phyloP scores from a whole-genome alignment of 2,797 vertebrate genomes.

The Enteromius trimaculatus region DNA sequence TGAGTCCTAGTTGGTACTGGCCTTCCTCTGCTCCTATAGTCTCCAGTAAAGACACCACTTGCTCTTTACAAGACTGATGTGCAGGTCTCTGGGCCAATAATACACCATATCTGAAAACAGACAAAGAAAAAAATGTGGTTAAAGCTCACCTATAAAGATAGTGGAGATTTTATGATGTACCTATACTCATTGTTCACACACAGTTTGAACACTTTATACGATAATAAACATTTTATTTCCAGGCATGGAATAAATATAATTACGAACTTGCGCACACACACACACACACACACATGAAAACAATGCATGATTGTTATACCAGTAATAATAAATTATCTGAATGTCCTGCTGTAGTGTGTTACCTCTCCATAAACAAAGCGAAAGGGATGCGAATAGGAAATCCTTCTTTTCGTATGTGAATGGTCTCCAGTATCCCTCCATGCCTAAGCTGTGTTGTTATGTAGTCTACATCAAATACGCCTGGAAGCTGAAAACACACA shows the following conservation, averaged over 20 bases:
- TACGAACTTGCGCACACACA: too few species aligned
- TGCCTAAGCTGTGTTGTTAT: conserved; percentile 84
- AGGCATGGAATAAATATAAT: too few species aligned
- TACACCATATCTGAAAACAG: conserved; percentile 76
- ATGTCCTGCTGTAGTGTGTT: not conserved
- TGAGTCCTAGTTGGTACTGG: conserved; percentile 77
- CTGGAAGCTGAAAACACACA: conserved; percentile 75
- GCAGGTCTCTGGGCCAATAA: conserved; percentile 65
- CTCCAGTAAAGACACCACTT: conserved; percentile 76
- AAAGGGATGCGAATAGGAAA: conserved; percentile 84
- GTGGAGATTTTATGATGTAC: not conserved
- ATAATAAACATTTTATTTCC: too few species aligned
- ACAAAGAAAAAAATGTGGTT: not conserved
- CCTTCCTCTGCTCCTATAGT: conserved; percentile 70
- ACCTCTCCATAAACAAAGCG: conserved; percentile 85
- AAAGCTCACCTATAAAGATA: not conserved
- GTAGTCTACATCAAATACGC: conserved; percentile 86
- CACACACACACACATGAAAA: not conserved
- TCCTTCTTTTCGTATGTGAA: conserved; percentile 82
- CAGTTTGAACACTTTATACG: too few species aligned
- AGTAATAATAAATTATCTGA: not conserved
- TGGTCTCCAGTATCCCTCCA: conserved; percentile 84
- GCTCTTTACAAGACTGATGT: conserved; percentile 67
- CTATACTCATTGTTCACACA: not conserved
- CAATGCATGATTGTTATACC: not conserved